These are phyloP conservation scores for Protosalanx chinensis DNA, from an alignment of 2,797 vertebrate species.

Conservation along the genomic window DNA sequence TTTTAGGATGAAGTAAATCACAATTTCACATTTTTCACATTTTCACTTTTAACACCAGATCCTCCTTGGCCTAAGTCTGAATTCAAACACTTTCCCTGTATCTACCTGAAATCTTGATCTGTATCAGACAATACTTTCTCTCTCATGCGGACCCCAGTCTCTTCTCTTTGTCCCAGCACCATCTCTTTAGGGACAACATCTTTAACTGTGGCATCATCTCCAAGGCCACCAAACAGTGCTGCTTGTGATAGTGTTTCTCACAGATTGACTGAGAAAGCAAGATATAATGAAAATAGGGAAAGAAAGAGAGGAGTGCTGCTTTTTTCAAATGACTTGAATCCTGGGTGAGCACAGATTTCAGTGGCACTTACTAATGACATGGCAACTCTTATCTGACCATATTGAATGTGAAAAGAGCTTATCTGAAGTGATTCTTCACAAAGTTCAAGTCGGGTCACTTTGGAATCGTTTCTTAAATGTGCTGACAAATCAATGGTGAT, in stretches of 20 bases:
- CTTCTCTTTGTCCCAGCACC: slow-evolving; percentile 61
- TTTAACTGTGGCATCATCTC: slow-evolving; percentile 15
- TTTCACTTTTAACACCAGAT: not conserved
- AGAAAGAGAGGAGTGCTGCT: slow-evolving; percentile 52
- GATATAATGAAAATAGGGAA: slow-evolving; percentile 24
- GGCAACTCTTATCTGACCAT: slow-evolving; percentile 84
- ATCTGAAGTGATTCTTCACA: slow-evolving; percentile 77
- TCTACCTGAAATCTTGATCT: not conserved
- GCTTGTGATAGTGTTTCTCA: slow-evolving; percentile 38
- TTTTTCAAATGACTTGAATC: slow-evolving; percentile 64
- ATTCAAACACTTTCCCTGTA: not conserved
- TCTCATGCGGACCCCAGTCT: slow-evolving; percentile 17
- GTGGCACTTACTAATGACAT: slow-evolving; percentile 63
- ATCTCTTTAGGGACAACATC: slow-evolving; percentile 48
- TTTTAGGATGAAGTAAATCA: not conserved
- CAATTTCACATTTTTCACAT: not conserved
- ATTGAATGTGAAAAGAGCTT: slow-evolving; percentile 94
- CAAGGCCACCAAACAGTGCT: slow-evolving; percentile 21
- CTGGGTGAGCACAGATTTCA: slow-evolving; percentile 53
- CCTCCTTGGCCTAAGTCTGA: not conserved
- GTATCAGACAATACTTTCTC: slow-evolving; percentile 11
- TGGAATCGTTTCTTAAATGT: slow-evolving; percentile 82
- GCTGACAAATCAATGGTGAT: slow-evolving; percentile 88
- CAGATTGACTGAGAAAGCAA: slow-evolving; percentile 18
- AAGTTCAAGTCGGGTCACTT: slow-evolving; percentile 57